Evolutionary conservation across 1,140 invertebrate species (phyloP).

Genomic region (Pseudomyrmex gracilis): DNA sequence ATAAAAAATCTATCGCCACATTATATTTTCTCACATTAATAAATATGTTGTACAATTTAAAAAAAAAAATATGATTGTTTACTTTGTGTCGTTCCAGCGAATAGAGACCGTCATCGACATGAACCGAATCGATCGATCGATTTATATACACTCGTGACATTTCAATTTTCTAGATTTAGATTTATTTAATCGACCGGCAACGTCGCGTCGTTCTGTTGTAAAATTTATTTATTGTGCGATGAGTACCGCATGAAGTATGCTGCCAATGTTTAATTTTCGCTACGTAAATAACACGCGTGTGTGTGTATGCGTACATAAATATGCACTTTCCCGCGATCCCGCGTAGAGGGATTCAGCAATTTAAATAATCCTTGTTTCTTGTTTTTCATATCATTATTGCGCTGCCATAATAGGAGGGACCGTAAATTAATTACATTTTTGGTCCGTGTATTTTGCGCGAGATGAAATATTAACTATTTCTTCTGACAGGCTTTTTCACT

Average conservation of each 20-base stretch:
- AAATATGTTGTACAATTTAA: not conserved
- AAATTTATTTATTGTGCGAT: constrained; percentile 29
- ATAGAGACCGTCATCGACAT: not conserved
- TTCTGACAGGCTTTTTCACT: not conserved
- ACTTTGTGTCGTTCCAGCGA: too few species aligned
- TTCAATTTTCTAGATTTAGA: constrained; percentile 11
- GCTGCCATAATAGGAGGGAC: not conserved
- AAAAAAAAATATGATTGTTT: not conserved
- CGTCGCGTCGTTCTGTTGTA: not conserved
- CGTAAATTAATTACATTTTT: constrained; percentile 13
- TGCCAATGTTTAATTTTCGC: constrained; percentile 26
- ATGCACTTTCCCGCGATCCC: not conserved
- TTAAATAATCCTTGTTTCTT: constrained; percentile 18
- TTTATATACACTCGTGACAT: not conserved
- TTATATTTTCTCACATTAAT: not conserved
- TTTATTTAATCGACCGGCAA: constrained; percentile 1
- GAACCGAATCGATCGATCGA: not conserved
- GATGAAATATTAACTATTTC: constrained; percentile 1
- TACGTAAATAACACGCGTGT: constrained; percentile 23
- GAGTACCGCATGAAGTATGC: constrained; percentile 26
- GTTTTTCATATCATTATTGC: not conserved
- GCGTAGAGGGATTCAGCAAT: constrained; percentile 11
- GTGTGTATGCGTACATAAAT: not conserved
- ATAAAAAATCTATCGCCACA: not conserved
- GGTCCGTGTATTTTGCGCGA: not conserved